Percentiles rank a stretch among this genome's conserved stretches.
Conservation (phyloP, 2,797 vertebrate species). For the Hyperoplus immaculatus region DNA sequence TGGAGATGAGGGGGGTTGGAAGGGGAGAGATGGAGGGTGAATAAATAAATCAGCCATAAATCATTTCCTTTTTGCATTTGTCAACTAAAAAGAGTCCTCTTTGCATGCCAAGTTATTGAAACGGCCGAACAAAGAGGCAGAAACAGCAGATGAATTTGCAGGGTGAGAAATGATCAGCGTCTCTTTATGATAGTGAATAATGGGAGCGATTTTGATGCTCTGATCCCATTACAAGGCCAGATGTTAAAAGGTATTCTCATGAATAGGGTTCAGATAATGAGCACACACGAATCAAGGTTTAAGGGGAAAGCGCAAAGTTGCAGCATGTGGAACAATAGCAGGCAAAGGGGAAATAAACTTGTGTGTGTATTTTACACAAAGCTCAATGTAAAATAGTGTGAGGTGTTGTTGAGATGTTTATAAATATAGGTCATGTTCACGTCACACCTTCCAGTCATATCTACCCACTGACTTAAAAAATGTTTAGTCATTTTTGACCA, state of each 20-base stretch:
- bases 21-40: conserved; percentile 75
- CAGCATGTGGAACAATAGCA: conserved; percentile 53
- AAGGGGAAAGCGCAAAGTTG: conserved; percentile 50
- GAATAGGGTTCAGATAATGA: conserved; percentile 81
- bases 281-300: conserved; percentile 41
- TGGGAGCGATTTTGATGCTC: conserved; percentile 79
- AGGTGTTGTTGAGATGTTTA: neutral
- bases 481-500: neutral
- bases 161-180: conserved; percentile 77
- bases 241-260: conserved; percentile 82
- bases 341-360: conserved; percentile 37
- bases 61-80: conserved; percentile 88
- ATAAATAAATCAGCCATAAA: conserved; percentile 88
- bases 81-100: conserved; percentile 85
- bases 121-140: conserved; percentile 82
- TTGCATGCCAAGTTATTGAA: conserved; percentile 87
- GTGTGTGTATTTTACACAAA: conserved; percentile 33
- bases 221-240: conserved; percentile 84
- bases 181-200: conserved; percentile 84
- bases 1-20: conserved; percentile 79
- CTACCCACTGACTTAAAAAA: neutral
- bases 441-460: neutral
- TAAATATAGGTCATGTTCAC: neutral
- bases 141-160: conserved; percentile 83
- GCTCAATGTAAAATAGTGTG: conserved; percentile 32